These are phyloP conservation scores for Helleia helle DNA, from an alignment of 2,888 invertebrate species.

Conservation along the genomic window DNA sequence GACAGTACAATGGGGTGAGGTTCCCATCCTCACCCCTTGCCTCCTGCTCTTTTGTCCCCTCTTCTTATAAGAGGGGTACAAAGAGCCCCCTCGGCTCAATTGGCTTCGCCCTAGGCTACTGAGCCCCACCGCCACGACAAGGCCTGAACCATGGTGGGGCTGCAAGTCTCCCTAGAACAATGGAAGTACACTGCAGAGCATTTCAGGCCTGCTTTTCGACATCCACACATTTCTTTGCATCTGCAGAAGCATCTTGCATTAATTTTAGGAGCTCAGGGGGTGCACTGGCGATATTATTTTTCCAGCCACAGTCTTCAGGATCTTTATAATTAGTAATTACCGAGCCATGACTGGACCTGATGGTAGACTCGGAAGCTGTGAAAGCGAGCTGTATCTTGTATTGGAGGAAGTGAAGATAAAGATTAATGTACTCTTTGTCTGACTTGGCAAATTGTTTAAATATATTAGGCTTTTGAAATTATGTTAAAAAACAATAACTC, in stretches of 20 bases:
- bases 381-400: slow-evolving; percentile 11
- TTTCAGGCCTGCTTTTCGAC: slow-evolving; percentile 20
- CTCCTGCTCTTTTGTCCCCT: no score
- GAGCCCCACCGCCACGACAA: no score
- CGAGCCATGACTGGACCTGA: slow-evolving; percentile 18
- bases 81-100: no score
- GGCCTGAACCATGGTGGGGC: no score
- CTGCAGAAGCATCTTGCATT: slow-evolving; percentile 14
- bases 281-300: slow-evolving; percentile 13
- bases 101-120: no score
- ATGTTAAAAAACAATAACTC: no score
- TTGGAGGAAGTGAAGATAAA: neutral
- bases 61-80: no score
- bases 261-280: slow-evolving; percentile 14
- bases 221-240: slow-evolving; percentile 17
- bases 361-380: slow-evolving; percentile 16
- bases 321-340: slow-evolving; percentile 16
- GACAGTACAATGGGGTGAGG: no score
- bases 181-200: slow-evolving; percentile 18
- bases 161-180: slow-evolving; percentile 19
- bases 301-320: slow-evolving; percentile 18
- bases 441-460: neutral
- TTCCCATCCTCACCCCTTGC: no score
- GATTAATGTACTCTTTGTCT: neutral
- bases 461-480: no score